Evolutionary conservation across 1,140 invertebrate genomes (phyloP), one percentile per base, ranked within the genome.

Genomic region (Himalopsyche phryganea): DNA sequence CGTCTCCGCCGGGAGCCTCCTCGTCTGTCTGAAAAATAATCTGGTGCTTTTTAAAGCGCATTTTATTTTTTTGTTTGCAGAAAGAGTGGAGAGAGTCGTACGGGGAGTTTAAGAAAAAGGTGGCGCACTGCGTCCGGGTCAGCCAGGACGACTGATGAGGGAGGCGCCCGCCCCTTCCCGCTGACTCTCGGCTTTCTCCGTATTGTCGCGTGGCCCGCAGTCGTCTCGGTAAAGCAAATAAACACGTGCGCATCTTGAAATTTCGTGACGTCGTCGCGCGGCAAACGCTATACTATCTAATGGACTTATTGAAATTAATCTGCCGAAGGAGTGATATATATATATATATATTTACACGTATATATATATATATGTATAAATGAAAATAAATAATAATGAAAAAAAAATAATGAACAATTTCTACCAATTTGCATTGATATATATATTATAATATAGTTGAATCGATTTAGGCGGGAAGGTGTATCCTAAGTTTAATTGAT

Each of bases 71-170:
- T 68, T 40, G 11, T 74, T 83, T 85, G 66, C 79, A 94, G 91
- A 98, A 97, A 90, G 92, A 96, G 82, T 96, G 92, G 91, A 84
- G 94, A 76, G 94, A 96, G 81, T 88, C 91, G 76, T 94, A 92
- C 80, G 78, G 85, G 75, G 92, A 95, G 80, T 98, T 97, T 80
- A 97, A 96, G 83, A 85, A 90, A 79, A 94, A 93, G 85, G 94
- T 98, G 67, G 92, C 92, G 65, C 83, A 88, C 78, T 96, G 92
- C 83, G 94, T 97, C 72, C 84, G 94, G 80, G 94, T 92, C 85
- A 96, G 93, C 86, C 94, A 96, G 86, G 94, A 97, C 79, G 91
- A 93, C 78, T 88, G 87, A 84, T 84, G 87, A 84, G 88, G 88
- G 81, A 78, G 72, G 66, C 58, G 46, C 32, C 19, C 6, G 14